Conservation (phyloP, 2,888 invertebrate genomes). For the Creontiades dilutus region DNA sequence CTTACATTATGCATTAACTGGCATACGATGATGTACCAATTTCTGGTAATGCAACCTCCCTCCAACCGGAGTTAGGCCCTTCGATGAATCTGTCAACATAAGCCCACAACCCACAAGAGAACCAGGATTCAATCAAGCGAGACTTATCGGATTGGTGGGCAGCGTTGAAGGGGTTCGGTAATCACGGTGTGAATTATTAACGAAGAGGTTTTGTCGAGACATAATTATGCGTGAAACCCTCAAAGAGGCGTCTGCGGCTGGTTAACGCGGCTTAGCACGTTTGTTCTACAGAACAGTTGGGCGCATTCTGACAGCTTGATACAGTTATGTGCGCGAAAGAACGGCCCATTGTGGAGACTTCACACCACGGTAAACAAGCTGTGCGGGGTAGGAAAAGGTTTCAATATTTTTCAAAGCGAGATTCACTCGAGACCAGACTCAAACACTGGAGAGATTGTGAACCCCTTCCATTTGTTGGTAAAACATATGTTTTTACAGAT, state of each 20-base stretch:
- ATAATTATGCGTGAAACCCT: conserved; percentile 70
- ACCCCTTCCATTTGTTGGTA: too few species aligned
- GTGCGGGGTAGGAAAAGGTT: neutral
- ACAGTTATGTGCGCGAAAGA: conserved; percentile 9
- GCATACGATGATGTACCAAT: neutral
- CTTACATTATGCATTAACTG: too few species aligned
- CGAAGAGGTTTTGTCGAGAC: conserved; percentile 64
- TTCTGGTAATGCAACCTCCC: neutral
- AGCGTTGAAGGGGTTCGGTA: conserved; percentile 39
- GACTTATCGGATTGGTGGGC: conserved; percentile 57
- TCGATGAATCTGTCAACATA: neutral
- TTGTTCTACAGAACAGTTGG: conserved; percentile 26
- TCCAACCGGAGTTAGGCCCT: neutral
- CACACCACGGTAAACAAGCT: neutral
- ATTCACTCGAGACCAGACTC: too few species aligned
- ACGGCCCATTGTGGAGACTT: neutral
- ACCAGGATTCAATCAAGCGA: conserved; percentile 30
- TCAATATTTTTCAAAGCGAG: too few species aligned
- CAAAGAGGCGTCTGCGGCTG: conserved; percentile 25
- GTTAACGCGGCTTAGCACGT: neutral
- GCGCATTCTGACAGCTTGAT: conserved; percentile 26
- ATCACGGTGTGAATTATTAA: conserved; percentile 65
- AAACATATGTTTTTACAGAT: too few species aligned
- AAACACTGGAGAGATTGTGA: too few species aligned
- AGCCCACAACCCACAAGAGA: neutral